Percentiles rank a stretch among this genome's conserved stretches.
These are phyloP conservation scores for Corticium candelabrum DNA, from an alignment of 37 sponge, comb jelly and placozoan genomes.

Conservation along the genomic window DNA sequence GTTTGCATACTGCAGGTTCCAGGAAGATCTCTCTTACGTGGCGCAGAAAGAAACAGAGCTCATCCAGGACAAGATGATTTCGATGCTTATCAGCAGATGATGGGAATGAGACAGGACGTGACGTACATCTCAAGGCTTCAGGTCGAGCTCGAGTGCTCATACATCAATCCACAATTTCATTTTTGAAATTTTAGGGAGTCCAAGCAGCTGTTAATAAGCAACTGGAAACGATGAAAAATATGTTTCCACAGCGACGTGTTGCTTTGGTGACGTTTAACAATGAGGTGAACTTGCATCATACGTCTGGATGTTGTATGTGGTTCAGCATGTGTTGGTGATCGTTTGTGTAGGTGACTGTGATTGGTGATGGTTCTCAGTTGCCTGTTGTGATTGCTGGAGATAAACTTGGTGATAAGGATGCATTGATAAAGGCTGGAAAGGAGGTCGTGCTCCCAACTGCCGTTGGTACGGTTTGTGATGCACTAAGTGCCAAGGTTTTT, in stretches of 20 bases:
- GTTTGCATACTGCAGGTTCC: not conserved
- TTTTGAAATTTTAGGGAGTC: slow-evolving; percentile 33
- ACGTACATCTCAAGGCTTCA: slow-evolving; percentile 54
- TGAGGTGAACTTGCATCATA: slow-evolving; percentile 48
- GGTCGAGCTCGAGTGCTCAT: slow-evolving; percentile 24
- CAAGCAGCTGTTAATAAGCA: slow-evolving; percentile 83
- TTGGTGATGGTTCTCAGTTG: slow-evolving; percentile 59
- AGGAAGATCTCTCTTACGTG: not conserved
- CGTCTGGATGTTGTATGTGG: not conserved
- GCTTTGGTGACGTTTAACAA: slow-evolving; percentile 67
- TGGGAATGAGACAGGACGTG: slow-evolving; percentile 34
- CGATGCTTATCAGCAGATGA: slow-evolving; percentile 20
- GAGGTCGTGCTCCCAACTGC: slow-evolving; percentile 43
- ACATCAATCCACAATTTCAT: not conserved
- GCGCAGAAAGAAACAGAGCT: not conserved
- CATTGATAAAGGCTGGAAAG: slow-evolving; percentile 44
- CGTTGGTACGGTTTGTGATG: slow-evolving; percentile 29
- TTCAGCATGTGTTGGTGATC: slow-evolving; percentile 2
- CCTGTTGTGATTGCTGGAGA: slow-evolving; percentile 69
- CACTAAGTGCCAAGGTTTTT: slow-evolving; percentile 56
- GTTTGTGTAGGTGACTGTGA: slow-evolving; percentile 40
- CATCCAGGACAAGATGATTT: not conserved
- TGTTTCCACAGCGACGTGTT: slow-evolving; percentile 41
- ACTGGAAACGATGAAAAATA: slow-evolving; percentile 26
- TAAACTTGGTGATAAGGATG: slow-evolving; percentile 44